These are phyloP conservation scores for Istiophorus platypterus DNA, from an alignment of 2,113 vertebrate species.

Conservation along the genomic window DNA sequence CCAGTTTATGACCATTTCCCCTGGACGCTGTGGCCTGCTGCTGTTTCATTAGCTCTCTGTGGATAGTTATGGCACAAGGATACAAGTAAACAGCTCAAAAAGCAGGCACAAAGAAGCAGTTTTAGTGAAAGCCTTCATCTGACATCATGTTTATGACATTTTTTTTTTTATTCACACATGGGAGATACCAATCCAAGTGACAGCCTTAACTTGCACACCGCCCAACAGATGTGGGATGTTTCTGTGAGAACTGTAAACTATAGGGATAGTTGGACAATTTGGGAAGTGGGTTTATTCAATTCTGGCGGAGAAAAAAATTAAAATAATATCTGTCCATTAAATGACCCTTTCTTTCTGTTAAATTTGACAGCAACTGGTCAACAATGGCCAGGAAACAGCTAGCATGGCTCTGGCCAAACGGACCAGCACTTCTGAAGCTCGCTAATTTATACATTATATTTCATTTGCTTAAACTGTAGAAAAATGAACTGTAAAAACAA, in stretches of 20 bases:
- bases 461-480: no score
- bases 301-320: neutral
- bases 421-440: neutral
- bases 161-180: neutral
- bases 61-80: conserved; percentile 61
- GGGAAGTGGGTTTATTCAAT: no score
- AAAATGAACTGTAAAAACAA: no score
- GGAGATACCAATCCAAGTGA: neutral
- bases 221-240: neutral
- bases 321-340: neutral
- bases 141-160: neutral
- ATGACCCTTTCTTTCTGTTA: no score
- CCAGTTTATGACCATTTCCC: conserved; percentile 73
- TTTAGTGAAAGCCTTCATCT: neutral
- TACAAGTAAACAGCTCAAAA: conserved; percentile 57
- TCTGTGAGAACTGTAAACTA: no score
- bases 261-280: no score
- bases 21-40: conserved; percentile 66
- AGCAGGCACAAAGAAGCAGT: conserved; percentile 8
- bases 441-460: neutral
- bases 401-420: no score
- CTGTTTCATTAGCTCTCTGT: conserved; percentile 76
- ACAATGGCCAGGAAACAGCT: no score
- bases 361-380: neutral
- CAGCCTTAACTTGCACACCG: neutral